A percentile compares a stretch with the other conserved stretches of the same genome.
Evolutionary conservation across 2,888 invertebrate species (phyloP).

Genomic region (Craniophora ligustri): DNA sequence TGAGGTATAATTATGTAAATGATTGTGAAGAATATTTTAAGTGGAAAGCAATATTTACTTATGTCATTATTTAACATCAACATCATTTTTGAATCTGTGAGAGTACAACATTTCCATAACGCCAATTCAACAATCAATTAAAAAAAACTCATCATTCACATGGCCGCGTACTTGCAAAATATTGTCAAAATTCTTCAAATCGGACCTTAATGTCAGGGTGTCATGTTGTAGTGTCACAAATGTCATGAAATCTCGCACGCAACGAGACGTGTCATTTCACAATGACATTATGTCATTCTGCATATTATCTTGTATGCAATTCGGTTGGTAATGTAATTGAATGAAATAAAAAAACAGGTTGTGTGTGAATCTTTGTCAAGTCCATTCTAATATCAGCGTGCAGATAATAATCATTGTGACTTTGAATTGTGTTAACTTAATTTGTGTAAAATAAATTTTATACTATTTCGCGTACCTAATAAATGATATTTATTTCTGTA

Average conservation of each 20-base stretch:
- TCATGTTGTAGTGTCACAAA: slow-evolving; percentile 13
- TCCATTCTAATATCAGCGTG: slow-evolving; percentile 13
- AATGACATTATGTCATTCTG: slow-evolving; percentile 29
- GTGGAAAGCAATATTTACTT: too few relatives aligned
- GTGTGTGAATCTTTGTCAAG: slow-evolving; percentile 17
- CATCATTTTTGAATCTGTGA: too few relatives aligned
- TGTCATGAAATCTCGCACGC: slow-evolving; percentile 23
- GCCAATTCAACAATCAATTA: not conserved
- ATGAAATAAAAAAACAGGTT: slow-evolving; percentile 8
- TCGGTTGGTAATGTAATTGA: slow-evolving; percentile 16
- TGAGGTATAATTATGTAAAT: too few relatives aligned
- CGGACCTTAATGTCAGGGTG: slow-evolving; percentile 35
- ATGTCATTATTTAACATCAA: too few relatives aligned
- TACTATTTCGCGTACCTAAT: too few relatives aligned
- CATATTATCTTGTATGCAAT: slow-evolving; percentile 27
- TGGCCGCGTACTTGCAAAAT: not conserved
- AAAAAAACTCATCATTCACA: too few relatives aligned
- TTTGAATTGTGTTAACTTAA: not conserved
- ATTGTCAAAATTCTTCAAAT: slow-evolving; percentile 3
- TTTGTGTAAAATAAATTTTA: slow-evolving; percentile 5
- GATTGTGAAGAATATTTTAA: too few relatives aligned
- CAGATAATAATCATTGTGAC: slow-evolving; percentile 11
- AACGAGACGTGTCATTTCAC: slow-evolving; percentile 26
- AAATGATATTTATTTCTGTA: too few relatives aligned
- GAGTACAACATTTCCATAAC: not conserved